A percentile compares a stretch with the other conserved stretches of the same genome.
Conservation (phyloP, 2,113 vertebrate genomes). For the Piaya cayana region DNA sequence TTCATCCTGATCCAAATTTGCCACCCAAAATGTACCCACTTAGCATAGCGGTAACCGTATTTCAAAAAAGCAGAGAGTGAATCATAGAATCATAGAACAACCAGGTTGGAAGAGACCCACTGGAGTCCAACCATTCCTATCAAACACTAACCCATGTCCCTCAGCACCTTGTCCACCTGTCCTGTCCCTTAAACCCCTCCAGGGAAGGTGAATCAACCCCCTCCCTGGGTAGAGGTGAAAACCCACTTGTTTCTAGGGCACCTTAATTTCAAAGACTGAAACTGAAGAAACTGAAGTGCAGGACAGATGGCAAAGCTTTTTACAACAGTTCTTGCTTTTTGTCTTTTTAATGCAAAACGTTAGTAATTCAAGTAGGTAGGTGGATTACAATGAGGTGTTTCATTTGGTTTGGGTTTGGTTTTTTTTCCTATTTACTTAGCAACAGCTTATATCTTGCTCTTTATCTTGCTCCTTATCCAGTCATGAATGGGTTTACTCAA, state of each 20-base stretch:
- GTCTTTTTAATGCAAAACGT: background rate
- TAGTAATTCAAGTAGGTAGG: background rate
- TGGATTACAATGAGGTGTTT: background rate
- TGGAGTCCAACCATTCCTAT: too few species aligned
- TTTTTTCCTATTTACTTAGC: background rate
- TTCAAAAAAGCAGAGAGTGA: background rate
- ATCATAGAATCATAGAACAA: too few species aligned
- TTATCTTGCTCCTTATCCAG: background rate
- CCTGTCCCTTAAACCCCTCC: too few species aligned
- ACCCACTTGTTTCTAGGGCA: background rate
- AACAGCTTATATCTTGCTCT: background rate
- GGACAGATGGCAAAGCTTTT: background rate
- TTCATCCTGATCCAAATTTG: background rate
- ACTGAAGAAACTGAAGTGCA: rapidly evolving
- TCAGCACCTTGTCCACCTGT: too few species aligned
- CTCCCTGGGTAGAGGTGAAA: too few species aligned
- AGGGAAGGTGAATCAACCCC: too few species aligned
- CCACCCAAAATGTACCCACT: background rate
- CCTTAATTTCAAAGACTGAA: background rate
- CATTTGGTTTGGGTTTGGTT: background rate
- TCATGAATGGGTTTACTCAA: background rate
- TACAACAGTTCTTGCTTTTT: background rate
- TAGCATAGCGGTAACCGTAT: background rate
- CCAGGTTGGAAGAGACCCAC: too few species aligned
- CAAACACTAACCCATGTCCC: too few species aligned